These are phyloP conservation scores for Oikopleura vanhoeffeni DNA, from an alignment of 23 tunicate genomes.

Conservation along the genomic window DNA sequence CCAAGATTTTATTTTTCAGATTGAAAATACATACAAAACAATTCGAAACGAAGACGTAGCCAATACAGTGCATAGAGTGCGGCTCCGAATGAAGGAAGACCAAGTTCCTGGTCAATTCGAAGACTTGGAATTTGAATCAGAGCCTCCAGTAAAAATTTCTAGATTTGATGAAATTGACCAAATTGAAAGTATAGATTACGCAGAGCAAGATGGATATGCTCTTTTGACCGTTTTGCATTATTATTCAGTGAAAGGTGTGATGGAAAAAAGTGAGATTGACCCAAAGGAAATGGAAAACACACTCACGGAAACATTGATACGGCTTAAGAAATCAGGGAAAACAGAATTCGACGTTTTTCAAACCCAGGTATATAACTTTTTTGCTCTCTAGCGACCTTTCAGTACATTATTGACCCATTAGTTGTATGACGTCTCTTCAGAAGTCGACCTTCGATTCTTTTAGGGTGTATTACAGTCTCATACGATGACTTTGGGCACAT, in stretches of 20 bases:
- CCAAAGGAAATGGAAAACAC: background rate
- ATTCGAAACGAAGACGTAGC: background rate
- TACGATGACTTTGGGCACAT: too few relatives aligned
- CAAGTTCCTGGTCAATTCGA: background rate
- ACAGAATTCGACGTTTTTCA: background rate
- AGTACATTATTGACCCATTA: too few relatives aligned
- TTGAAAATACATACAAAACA: too few relatives aligned
- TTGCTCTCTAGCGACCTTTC: too few relatives aligned
- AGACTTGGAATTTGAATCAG: background rate
- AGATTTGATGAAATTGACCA: background rate
- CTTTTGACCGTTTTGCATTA: background rate
- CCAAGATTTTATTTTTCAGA: too few relatives aligned
- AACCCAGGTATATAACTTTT: background rate
- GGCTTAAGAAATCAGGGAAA: background rate
- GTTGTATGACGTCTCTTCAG: too few relatives aligned
- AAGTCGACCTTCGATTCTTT: too few relatives aligned
- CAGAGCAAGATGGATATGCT: background rate
- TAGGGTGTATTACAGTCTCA: too few relatives aligned
- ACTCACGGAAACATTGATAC: background rate
- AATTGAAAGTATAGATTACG: background rate
- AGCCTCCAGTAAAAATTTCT: background rate
- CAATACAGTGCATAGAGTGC: background rate
- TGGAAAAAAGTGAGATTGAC: background rate
- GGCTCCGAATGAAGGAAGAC: background rate
- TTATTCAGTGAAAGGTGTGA: background rate